Base-by-base conservation (phyloP, 2,797 vertebrate genomes). In the Anniella stebbinsi region DNA sequence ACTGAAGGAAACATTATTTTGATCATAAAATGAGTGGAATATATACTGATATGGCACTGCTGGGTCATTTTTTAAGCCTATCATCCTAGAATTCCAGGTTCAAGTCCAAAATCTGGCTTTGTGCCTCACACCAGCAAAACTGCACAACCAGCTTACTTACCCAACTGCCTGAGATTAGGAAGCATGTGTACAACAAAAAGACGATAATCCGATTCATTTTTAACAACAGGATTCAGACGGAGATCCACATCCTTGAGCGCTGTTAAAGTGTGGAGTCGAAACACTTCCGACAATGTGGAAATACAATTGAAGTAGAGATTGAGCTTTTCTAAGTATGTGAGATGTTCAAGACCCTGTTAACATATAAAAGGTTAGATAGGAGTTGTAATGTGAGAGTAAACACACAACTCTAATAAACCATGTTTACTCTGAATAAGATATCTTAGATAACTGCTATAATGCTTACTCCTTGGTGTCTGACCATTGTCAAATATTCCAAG, bases 231-330 rank as follows among this genome's bases (percentile, higher is more conserved):
- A 93, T 98, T 98, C 78, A 98, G 97, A 23, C 98, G 95, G 38
- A 98, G 91, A 93, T 98, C 98, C 93, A 98, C 92, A 2, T 98
- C 98, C 75, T 87, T 96, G 78, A 98, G 95, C 67, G 93, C 92
- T 0, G 95, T 91, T 70, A 98, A 92, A 83, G 94, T 92, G 13
- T 95, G 97, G 15, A 98, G 95, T 77, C 97, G 95, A 77, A 97
- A 96, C 21, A 98, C 87, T 66, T 98, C 98, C 4, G 97, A 94
- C 3, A 98, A 84, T 0, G 97, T 97, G 17, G 98, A 96, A 84
- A 98, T 97, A 80, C 96, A 93, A 96, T 98, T 98, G 95, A 97
- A 97, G 94, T 98, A 98, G 67, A 99, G 96, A 87, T 97, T 98
- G 91, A 98, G 96, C 28, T 95, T 97, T 95, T 98, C 97, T 94